Base-by-base conservation (phyloP, 2,113 vertebrate species). In the Semicossyphus pulcher region DNA sequence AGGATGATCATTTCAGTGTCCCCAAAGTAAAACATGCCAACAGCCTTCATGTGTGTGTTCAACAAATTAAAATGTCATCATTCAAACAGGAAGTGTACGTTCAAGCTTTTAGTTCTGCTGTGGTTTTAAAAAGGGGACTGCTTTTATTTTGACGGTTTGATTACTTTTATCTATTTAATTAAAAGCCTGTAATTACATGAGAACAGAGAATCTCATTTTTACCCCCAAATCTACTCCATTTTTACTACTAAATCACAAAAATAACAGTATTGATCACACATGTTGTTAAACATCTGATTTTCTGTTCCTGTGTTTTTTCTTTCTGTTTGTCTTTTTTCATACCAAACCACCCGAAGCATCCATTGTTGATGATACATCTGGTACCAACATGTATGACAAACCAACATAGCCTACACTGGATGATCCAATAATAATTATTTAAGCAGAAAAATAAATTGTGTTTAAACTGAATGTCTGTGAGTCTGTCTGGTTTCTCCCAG, bases 401-500 rank as follows among this genome's bases (percentile, higher is more conserved):
- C 84, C 95, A 93, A 95, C 93, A 90, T 91, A 94, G 94, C 94
- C 95, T 94, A 96, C 96, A 98, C 96, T 98, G 96, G 97, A 97
- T 96, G 96, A 98, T 95, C 95, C 95, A 95, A 96, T 94, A 91
- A 44, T 44, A 44, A 96, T 98, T 97, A 98, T 98, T 99, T 98
- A 98, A 98, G 94, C 96, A 95, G 95, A 97, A 95, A 81, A 99
- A 98, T 98, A 99, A 98, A 99, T 95, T 95, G 96, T 97, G 95
- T 98, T 98, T 93, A 96, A 97, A 96, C 93, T 41, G 54, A 88
- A 70, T 14, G 1, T 26, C 28, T 54, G 68, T 21, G 61, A 45
- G 51, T 65, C 42, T 0, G 47, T 42, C 39, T 73, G 45, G 6
- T 72, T 75, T 64, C 21, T 75, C 3, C 3, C 20, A 10, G 2